Evolutionary conservation across 2,888 invertebrate genomes (phyloP).

Genomic region (Napeogenes inachia): DNA sequence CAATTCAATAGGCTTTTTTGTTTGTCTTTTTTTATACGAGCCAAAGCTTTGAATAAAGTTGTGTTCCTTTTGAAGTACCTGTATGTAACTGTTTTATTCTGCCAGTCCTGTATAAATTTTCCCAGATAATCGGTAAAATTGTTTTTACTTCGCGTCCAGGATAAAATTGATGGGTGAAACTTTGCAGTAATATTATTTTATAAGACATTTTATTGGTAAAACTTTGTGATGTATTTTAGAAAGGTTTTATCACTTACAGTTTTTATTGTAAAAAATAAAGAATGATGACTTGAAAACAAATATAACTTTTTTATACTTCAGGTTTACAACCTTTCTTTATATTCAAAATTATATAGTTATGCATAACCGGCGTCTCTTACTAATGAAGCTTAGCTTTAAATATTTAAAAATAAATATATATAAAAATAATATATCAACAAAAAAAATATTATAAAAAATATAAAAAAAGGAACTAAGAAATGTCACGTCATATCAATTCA

Average conservation of each 20-base stretch:
- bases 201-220: background rate
- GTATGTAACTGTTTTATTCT: conserved; percentile 17
- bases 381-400: too few species aligned
- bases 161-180: conserved; percentile 12
- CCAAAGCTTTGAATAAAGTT: conserved; percentile 19
- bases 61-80: conserved; percentile 19
- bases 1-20: conserved; percentile 19
- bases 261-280: background rate
- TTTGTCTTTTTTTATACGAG: conserved; percentile 20
- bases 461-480: background rate
- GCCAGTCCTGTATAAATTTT: conserved; percentile 20
- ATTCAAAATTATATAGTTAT: too few species aligned
- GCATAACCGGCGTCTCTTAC: too few species aligned
- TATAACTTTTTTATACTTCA: too few species aligned
- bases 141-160: conserved; percentile 13
- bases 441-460: background rate
- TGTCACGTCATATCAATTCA: conserved; percentile 20
- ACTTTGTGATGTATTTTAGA: background rate
- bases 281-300: too few species aligned
- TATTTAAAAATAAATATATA: too few species aligned
- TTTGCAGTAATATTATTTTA: conserved; percentile 4
- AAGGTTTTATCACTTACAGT: background rate
- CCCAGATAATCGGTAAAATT: conserved; percentile 16
- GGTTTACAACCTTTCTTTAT: too few species aligned
- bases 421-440: too few species aligned